Evolutionary conservation across 2,797 vertebrate species (phyloP).

Genomic region (Orestias chungarensis): DNA sequence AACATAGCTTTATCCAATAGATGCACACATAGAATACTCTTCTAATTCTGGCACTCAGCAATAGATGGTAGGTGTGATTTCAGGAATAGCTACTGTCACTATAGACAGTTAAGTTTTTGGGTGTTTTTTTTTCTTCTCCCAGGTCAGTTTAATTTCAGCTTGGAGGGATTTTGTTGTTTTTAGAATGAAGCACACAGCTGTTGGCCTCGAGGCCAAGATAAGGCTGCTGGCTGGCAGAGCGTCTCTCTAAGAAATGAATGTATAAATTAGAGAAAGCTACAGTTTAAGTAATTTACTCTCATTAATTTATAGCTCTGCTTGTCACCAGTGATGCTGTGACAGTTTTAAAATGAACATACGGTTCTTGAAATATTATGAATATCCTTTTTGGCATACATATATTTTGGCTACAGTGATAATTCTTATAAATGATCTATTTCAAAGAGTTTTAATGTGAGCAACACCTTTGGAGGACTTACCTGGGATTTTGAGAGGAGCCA

Average conservation of each 20-base stretch:
- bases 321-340: not conserved
- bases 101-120: not conserved
- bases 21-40: too few relatives aligned
- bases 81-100: not conserved
- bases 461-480: not conserved
- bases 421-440: not conserved
- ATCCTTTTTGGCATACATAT: too few relatives aligned
- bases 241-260: not conserved
- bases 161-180: not conserved
- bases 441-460: not conserved
- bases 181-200: not conserved
- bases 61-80: not conserved
- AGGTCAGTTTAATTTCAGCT: not conserved
- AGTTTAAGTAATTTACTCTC: not conserved
- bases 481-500: not conserved
- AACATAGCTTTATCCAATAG: too few relatives aligned
- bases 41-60: not conserved
- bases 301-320: not conserved
- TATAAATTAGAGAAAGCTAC: not conserved
- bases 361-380: not conserved
- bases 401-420: not conserved
- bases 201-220: slow-evolving; percentile 1
- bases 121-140: slow-evolving; percentile 1
- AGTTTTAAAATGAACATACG: not conserved
- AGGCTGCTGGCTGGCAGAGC: not conserved